Base-by-base conservation (phyloP, 2,888 invertebrate species). In the Mythimna lalbum region DNA sequence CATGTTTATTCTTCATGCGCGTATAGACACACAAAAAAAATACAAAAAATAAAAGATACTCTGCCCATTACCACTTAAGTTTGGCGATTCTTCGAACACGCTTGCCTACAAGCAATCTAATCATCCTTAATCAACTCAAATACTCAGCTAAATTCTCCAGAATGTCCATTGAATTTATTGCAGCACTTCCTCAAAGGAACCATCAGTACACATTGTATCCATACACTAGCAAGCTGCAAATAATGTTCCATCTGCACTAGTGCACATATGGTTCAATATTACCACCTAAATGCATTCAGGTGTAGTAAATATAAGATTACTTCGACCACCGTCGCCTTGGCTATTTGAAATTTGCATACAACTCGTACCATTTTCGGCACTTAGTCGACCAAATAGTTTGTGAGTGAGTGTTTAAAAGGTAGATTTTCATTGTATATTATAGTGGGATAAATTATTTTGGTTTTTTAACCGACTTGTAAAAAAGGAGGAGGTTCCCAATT, bases 291-390 rank as follows among this genome's bases (percentile, higher is more conserved):
- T 81, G 76, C 60, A 81, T 52, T 57, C 77, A 69, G n/a, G 81
- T 81, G 59, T 33, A 14, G 70, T 77, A 77, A 69, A 77, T 81
- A 77, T 57, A 69, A 77, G 50, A 81, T 81, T 61, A 62, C 39
- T 31, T n/a, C 23, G 21, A 39, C 57, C 52, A 7, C 17, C 23
- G 57, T 27, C 31, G 27, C 39, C 39, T 61, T 56, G n/a, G 57
- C n/a, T 63, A 57, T 63, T 57, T 17, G 0, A 1, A 63, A 59
- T 74, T 74, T 62, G 57, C 72, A 78, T 65, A 27, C 19, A 36
- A 14, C 33, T 33, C 31, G 55, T 12, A 4, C 36, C 52, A 50
- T 81, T 59, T 74, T 33, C 14, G 36, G 21, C 23, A 39, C 39
- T 80, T 53, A 52, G 52, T n/a, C 12, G 1, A 14, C 4, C 27